phyloP scores from a whole-genome alignment of 1,140 invertebrate species.

The Dreissena rostriformis region DNA sequence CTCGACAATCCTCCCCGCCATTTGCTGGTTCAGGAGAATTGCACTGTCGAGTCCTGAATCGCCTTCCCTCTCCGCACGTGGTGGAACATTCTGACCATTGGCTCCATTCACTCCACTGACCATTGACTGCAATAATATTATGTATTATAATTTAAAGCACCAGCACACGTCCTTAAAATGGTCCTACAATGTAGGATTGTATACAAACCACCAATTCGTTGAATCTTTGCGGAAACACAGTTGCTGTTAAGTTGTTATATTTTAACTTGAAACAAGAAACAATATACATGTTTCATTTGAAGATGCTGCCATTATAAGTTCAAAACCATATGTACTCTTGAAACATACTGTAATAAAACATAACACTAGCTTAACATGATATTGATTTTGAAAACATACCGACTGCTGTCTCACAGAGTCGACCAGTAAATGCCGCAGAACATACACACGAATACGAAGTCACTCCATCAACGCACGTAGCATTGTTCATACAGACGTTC shows the following conservation, averaged over 20 bases:
- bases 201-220: no score
- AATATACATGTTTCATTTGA: no score
- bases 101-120: conserved; percentile 66
- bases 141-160: no score
- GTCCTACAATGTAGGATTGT: no score
- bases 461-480: conserved; percentile 45
- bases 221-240: no score
- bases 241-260: no score
- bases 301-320: no score
- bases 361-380: background rate
- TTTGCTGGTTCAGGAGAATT: conserved; percentile 69
- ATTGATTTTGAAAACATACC: conserved; percentile 42
- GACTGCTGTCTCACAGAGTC: conserved; percentile 84
- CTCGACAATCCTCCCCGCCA: conserved; percentile 70
- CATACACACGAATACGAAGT: conserved; percentile 88
- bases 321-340: no score
- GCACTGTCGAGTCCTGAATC: conserved; percentile 62
- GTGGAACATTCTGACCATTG: conserved; percentile 63
- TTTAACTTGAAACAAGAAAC: no score
- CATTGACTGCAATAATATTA: conserved; percentile 38
- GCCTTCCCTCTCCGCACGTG: conserved; percentile 64
- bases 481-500: conserved; percentile 57
- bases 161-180: no score
- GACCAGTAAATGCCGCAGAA: conserved; percentile 92
- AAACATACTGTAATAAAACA: no score